A percentile compares a stretch with the other conserved stretches of the same genome.
Conservation (phyloP, 2,888 invertebrate species). For the Tetranychus piercei region DNA sequence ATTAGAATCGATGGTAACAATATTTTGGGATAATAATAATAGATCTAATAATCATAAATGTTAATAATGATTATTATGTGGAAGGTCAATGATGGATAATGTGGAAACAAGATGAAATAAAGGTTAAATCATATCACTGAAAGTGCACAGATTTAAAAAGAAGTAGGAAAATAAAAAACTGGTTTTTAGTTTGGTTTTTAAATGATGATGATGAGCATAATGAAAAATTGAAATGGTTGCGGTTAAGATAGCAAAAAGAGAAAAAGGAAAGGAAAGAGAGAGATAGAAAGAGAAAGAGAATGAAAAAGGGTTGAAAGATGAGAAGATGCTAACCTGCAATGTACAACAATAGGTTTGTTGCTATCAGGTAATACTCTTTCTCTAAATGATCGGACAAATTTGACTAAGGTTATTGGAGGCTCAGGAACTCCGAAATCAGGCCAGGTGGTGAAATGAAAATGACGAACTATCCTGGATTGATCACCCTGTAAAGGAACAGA, state of each 20-base stretch:
- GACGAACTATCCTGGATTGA: slow-evolving; percentile 66
- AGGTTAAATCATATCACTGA: too few relatives aligned
- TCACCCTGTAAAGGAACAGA: slow-evolving; percentile 45
- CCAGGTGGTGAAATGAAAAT: slow-evolving; percentile 97
- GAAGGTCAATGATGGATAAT: too few relatives aligned
- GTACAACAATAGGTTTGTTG: slow-evolving; percentile 78
- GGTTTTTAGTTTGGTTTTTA: too few relatives aligned
- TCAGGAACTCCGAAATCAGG: slow-evolving; percentile 96
- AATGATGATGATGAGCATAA: not conserved
- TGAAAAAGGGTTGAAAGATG: not conserved
- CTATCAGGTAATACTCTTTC: slow-evolving; percentile 64
- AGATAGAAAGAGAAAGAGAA: too few relatives aligned
- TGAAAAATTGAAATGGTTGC: not conserved
- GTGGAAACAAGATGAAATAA: too few relatives aligned
- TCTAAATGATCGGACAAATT: slow-evolving; percentile 78
- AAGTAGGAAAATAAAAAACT: not conserved
- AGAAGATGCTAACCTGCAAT: slow-evolving; percentile 46
- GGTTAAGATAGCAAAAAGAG: not conserved
- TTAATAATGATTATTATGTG: too few relatives aligned
- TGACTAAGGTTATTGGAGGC: slow-evolving; percentile 76
- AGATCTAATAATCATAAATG: too few relatives aligned
- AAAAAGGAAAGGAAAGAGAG: not conserved
- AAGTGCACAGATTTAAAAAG: not conserved
- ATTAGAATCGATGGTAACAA: too few relatives aligned
- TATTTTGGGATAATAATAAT: too few relatives aligned